Evolutionary conservation across 2,888 invertebrate genomes (phyloP), one percentile per base, ranked within the genome.

Genomic region (Aradus depressus): DNA sequence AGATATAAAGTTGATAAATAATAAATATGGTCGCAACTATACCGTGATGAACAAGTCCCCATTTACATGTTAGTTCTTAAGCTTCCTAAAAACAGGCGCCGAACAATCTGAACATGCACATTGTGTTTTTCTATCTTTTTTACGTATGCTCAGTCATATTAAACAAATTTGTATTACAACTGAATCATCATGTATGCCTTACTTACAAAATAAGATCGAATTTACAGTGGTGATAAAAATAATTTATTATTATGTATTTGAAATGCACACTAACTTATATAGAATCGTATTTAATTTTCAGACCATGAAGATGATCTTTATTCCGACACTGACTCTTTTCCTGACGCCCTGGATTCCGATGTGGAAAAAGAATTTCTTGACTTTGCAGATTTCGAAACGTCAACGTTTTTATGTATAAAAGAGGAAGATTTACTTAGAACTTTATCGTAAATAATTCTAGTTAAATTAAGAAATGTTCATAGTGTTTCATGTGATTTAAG

Each of bases 311-410:
- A 8, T 8, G 16, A 19, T 39, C 21, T 19, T 39, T 4, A 4
- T 34, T 6, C 18, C 6, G 14, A 14, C 14, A 45, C 44, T 23
- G 51, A 51, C 6, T 51, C 48, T 3, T 21, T 51, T 10, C 23
- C 47, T 14, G 39, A 54, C 21, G 39, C 42, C 14, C 18, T 54
- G 18, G 50, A 51, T 14, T 54, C 54, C 1, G 54, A 54, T 21
- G 44, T 54, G 2, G 54, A 54, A 37, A 44, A 52, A 23, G 52
- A 54, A 45, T 54, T 54, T 26, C 44, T 54, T 21, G 45, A 49
- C 14, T 18, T 37, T 19, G 26, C 37, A 19, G 47, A 47, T 25
- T 19, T 47, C 4, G 47, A 47, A 3, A 26, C 47, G 18, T 37
- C 47, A 26, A 28, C 35, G n/a, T 47, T 47, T 23, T 37, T 37